Conservation (phyloP, 2,888 invertebrate genomes). For the Lumbricus terrestris region DNA sequence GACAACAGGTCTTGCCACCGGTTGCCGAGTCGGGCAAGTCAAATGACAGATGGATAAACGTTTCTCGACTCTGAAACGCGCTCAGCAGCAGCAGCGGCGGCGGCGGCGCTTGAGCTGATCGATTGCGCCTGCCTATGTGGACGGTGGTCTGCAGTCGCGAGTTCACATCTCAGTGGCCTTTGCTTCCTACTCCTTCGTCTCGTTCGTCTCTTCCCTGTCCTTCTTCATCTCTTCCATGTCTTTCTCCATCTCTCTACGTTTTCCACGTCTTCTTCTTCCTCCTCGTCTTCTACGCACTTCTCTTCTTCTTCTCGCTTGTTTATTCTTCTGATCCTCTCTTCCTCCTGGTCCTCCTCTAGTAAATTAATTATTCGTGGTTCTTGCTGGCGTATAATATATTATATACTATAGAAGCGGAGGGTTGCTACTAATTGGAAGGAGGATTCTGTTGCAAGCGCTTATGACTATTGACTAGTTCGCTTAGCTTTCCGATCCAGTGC, state of each 20-base stretch:
- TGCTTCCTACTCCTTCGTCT: background rate
- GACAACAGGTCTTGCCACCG: background rate
- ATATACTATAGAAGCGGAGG: no score
- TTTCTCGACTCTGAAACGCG: constrained; percentile 3
- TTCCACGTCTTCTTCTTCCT: no score
- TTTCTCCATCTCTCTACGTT: no score
- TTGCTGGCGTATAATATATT: no score
- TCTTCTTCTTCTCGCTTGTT: no score
- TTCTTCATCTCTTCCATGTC: background rate
- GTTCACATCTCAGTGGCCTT: background rate
- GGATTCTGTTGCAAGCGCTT: background rate
- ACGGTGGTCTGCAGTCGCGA: background rate
- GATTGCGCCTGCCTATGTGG: background rate
- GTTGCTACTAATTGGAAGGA: no score
- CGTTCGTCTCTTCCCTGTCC: background rate
- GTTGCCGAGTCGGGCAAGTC: background rate
- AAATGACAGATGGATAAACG: constrained; percentile 3
- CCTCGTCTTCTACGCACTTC: no score
- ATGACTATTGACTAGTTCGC: background rate
- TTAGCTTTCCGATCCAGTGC: background rate
- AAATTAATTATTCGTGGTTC: background rate
- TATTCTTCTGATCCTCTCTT: background rate
- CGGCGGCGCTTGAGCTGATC: background rate
- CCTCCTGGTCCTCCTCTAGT: background rate
- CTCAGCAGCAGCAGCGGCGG: no score